These are phyloP conservation scores for Tenthredo scrophulariae DNA, from an alignment of 2,888 invertebrate species.

Conservation along the genomic window DNA sequence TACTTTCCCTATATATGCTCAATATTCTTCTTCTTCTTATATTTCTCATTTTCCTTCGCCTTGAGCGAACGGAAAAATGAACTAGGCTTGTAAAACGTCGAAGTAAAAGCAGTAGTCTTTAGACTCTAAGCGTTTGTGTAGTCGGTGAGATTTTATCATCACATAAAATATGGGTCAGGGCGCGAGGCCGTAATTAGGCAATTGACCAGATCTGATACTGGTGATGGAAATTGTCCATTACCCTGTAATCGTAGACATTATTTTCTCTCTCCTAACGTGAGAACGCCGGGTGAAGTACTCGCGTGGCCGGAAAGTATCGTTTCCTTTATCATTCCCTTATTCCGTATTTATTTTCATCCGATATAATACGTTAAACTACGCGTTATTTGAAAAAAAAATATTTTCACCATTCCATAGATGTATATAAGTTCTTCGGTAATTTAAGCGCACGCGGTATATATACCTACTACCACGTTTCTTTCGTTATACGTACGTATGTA, in stretches of 20 bases:
- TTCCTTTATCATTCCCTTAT: background rate
- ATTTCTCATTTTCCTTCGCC: background rate
- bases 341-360: background rate
- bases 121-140: conserved; percentile 16
- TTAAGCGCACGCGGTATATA: background rate
- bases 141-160: conserved; percentile 52
- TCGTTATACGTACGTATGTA: background rate
- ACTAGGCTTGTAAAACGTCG: background rate
- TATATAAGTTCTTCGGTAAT: background rate
- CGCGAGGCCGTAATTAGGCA: conserved; percentile 55
- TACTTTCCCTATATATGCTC: background rate
- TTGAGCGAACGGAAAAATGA: background rate
- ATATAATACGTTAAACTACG: conserved; percentile 16
- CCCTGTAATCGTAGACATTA: conserved; percentile 46
- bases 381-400: conserved; percentile 1
- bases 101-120: conserved; percentile 35
- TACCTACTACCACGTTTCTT: background rate
- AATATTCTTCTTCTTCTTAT: background rate
- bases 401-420: background rate
- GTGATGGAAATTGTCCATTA: conserved; percentile 56
- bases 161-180: conserved; percentile 53
- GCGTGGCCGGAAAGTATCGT: background rate
- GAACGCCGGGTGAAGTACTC: conserved; percentile 15
- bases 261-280: conserved; percentile 33
- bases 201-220: conserved; percentile 55